Conservation (phyloP, 1,140 invertebrate genomes). For the Atta colombica region DNA sequence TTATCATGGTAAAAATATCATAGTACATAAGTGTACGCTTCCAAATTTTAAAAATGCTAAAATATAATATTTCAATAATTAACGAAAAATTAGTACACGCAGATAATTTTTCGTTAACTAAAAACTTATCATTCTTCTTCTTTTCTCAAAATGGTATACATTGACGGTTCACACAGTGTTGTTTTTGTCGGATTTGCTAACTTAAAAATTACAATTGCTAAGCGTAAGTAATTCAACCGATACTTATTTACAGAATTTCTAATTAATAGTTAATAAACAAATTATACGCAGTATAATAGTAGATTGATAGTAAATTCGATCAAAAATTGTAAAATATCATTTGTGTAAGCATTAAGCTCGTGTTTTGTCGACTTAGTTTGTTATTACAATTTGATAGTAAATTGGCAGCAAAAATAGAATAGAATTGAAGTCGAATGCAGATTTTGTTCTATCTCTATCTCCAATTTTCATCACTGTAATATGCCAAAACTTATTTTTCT, state of each 20-base stretch:
- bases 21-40: not conserved
- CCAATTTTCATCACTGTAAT: not conserved
- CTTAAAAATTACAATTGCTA: not conserved
- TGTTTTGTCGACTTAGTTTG: not conserved
- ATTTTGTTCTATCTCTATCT: not conserved
- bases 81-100: not conserved
- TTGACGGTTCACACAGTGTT: not conserved
- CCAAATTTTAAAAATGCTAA: not conserved
- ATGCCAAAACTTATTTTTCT: not conserved
- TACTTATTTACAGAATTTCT: conserved; percentile 5
- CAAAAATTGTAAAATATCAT: not conserved
- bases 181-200: not conserved
- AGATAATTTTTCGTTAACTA: conserved; percentile 3
- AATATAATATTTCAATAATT: not conserved
- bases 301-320: not conserved
- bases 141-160: not conserved
- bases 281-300: not conserved
- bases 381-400: not conserved
- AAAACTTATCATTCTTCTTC: not conserved
- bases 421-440: not conserved
- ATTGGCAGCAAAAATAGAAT: not conserved
- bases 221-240: not conserved
- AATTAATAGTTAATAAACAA: not conserved
- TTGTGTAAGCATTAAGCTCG: not conserved
- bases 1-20: not conserved